Conservation (phyloP, 2,888 invertebrate species). For the Baccha elongata region DNA sequence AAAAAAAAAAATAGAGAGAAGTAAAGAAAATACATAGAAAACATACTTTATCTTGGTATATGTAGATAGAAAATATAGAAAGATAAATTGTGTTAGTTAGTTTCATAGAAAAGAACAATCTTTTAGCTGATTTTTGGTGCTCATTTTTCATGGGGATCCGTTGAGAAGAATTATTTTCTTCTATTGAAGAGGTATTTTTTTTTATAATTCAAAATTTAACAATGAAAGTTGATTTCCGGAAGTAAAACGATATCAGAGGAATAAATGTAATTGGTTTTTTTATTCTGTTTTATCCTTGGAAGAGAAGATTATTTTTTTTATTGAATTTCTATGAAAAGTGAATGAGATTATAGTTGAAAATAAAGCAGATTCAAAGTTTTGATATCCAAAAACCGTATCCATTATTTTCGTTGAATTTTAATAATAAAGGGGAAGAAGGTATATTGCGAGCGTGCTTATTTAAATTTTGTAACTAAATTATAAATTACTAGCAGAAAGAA, state of each 20-base stretch:
- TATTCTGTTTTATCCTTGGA: too few species aligned
- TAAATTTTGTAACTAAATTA: too few species aligned
- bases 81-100: slow-evolving; percentile 4
- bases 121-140: slow-evolving; percentile 34
- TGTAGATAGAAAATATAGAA: not conserved
- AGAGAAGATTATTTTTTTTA: too few species aligned
- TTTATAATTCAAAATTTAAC: slow-evolving; percentile 29
- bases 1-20: slow-evolving; percentile 1
- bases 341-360: too few species aligned
- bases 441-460: too few species aligned
- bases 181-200: not conserved
- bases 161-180: not conserved
- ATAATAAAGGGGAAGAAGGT: too few species aligned
- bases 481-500: too few species aligned
- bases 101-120: slow-evolving; percentile 1
- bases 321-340: too few species aligned
- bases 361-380: too few species aligned
- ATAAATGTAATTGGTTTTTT: slow-evolving; percentile 46
- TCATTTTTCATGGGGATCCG: slow-evolving; percentile 23
- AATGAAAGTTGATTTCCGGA: slow-evolving; percentile 27
- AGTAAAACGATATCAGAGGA: slow-evolving; percentile 1
- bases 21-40: not conserved
- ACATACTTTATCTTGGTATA: too few species aligned
- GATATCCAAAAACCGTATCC: too few species aligned
- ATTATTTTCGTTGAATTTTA: too few species aligned